Evolutionary conservation across 2,888 invertebrate species (phyloP).

Genomic region (Eupithecia vulgata): DNA sequence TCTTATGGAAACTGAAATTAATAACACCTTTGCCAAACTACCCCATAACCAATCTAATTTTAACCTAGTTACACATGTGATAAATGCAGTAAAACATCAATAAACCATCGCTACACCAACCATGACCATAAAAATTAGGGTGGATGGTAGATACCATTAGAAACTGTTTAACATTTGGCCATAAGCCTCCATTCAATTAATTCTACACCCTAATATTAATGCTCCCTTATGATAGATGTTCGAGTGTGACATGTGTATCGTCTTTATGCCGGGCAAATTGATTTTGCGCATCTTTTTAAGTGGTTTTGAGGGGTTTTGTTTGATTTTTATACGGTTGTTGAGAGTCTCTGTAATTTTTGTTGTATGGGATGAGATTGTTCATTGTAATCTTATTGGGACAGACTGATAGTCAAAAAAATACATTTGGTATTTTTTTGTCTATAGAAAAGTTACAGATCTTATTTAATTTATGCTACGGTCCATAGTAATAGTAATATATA

Average conservation of each 20-base stretch:
- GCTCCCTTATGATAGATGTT: conserved; percentile 69
- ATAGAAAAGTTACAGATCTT: too few species aligned
- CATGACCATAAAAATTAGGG: conserved; percentile 44
- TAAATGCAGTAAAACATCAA: conserved; percentile 24
- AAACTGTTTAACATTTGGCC: conserved; percentile 80
- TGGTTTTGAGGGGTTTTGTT: conserved; percentile 22
- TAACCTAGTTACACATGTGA: conserved; percentile 18
- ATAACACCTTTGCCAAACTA: neutral
- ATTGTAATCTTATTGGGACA: neutral
- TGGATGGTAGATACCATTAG: conserved; percentile 69
- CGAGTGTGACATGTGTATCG: conserved; percentile 76
- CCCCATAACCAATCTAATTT: neutral
- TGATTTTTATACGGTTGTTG: neutral
- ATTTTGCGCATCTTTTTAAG: conserved; percentile 53
- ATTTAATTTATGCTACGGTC: too few species aligned
- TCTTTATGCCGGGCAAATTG: conserved; percentile 70
- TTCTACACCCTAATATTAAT: conserved; percentile 67
- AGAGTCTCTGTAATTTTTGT: neutral
- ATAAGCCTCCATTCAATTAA: conserved; percentile 66
- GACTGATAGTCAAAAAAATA: too few species aligned
- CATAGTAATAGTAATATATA: too few species aligned
- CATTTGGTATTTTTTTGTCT: too few species aligned
- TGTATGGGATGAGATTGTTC: neutral
- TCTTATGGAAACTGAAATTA: neutral
- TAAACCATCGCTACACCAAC: conserved; percentile 39